Conservation (phyloP, 2,888 invertebrate species). For the Creontiades dilutus region DNA sequence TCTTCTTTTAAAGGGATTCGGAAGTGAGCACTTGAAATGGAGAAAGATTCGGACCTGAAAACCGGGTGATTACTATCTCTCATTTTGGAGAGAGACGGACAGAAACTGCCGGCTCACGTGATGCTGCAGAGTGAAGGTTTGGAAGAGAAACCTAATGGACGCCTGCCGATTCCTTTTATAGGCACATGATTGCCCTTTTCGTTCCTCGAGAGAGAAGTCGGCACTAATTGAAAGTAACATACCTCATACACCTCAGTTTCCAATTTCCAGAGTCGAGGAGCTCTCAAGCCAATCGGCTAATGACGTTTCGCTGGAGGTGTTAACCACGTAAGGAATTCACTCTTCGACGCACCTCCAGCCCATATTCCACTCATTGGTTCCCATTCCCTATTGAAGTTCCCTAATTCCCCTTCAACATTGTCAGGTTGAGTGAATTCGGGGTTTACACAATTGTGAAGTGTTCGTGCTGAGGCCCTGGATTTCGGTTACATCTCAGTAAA, state of each 20-base stretch:
- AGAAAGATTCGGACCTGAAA: not conserved
- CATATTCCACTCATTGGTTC: not conserved
- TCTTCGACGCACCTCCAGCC: not conserved
- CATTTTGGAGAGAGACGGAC: not conserved
- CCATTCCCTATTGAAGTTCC: conserved; percentile 14
- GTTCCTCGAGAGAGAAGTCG: conserved; percentile 30
- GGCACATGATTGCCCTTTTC: conserved; percentile 62
- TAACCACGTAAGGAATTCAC: conserved; percentile 48
- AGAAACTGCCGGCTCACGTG: conserved; percentile 49
- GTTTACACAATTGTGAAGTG: not conserved
- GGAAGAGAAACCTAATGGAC: conserved; percentile 63
- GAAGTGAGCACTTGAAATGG: not conserved
- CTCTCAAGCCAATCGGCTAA: conserved; percentile 58
- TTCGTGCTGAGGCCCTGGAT: too few species aligned
- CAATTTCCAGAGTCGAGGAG: conserved; percentile 51
- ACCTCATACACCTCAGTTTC: conserved; percentile 53
- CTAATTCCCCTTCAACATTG: not conserved
- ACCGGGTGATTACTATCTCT: not conserved
- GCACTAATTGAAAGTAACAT: conserved; percentile 69
- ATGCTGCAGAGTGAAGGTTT: not conserved
- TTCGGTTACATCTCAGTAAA: too few species aligned
- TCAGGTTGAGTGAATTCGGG: not conserved
- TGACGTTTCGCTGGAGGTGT: conserved; percentile 47
- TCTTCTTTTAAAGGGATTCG: not conserved
- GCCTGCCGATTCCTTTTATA: conserved; percentile 62